A percentile compares a stretch with the other conserved stretches of the same genome.
phyloP scores from a whole-genome alignment of 2,797 vertebrate genomes.

The Nyctibius grandis region DNA sequence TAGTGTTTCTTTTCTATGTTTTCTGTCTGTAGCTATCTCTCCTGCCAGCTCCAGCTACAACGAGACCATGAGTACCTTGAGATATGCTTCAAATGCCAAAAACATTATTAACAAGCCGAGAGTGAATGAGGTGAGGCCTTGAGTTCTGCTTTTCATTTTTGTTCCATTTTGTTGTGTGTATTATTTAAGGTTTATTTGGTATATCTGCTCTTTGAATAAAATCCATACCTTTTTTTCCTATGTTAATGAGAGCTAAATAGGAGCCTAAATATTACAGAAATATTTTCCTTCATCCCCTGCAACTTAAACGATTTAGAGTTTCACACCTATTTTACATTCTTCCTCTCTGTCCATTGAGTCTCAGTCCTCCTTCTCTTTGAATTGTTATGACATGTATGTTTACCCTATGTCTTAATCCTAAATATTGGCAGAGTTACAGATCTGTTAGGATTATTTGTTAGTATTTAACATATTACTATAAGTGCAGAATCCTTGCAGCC shows the following conservation, averaged over 20 bases:
- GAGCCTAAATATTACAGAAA: background rate
- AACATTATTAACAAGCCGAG: slow-evolving; percentile 95
- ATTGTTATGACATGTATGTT: background rate
- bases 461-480: background rate
- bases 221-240: background rate
- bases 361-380: background rate
- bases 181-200: background rate
- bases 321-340: background rate
- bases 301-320: background rate
- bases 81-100: slow-evolving; percentile 94
- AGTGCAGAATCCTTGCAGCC: background rate
- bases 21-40: slow-evolving; percentile 84
- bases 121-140: slow-evolving; percentile 89
- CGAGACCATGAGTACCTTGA: slow-evolving; percentile 94
- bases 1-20: background rate
- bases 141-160: background rate
- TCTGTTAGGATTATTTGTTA: background rate
- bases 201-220: background rate
- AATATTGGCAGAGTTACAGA: background rate
- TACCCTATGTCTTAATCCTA: background rate
- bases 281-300: background rate
- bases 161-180: background rate
- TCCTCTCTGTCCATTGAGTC: background rate
- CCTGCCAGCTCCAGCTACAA: slow-evolving; percentile 91
- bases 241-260: background rate